Evolutionary conservation across 2,888 invertebrate genomes (phyloP).

Genomic region (Himalopsyche anomala): DNA sequence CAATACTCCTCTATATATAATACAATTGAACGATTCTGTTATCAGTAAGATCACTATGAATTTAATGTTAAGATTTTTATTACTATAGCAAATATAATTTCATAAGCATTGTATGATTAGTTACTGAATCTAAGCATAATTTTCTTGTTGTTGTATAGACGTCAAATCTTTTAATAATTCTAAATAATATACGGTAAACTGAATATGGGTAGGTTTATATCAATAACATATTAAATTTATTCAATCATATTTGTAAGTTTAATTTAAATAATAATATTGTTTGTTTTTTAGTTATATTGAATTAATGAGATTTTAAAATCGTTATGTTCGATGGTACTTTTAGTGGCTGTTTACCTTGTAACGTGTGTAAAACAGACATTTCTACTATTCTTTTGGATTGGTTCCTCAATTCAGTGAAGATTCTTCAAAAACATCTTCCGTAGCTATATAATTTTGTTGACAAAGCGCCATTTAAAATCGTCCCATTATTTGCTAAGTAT

Average conservation of each 20-base stretch:
- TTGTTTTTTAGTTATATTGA: background rate
- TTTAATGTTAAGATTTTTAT: background rate
- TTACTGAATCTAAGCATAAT: background rate
- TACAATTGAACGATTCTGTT: background rate
- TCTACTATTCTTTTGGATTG: background rate
- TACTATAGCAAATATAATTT: conserved; percentile 12
- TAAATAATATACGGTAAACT: background rate
- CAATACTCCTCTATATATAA: background rate
- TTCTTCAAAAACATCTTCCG: no score
- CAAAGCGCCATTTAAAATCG: no score
- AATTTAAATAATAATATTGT: background rate
- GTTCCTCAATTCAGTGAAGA: no score
- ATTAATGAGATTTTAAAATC: background rate
- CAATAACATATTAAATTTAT: background rate
- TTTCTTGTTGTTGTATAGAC: conserved; percentile 36
- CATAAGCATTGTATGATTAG: background rate
- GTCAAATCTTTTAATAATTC: conserved; percentile 21
- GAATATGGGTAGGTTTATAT: background rate
- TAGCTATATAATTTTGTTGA: no score
- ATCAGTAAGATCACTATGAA: background rate
- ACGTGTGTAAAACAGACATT: background rate
- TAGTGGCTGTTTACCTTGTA: background rate
- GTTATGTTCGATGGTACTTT: background rate
- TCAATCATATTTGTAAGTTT: background rate
- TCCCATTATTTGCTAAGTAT: no score